phyloP scores from a whole-genome alignment of 2,797 vertebrate genomes.

The Sarcoramphus papa region DNA sequence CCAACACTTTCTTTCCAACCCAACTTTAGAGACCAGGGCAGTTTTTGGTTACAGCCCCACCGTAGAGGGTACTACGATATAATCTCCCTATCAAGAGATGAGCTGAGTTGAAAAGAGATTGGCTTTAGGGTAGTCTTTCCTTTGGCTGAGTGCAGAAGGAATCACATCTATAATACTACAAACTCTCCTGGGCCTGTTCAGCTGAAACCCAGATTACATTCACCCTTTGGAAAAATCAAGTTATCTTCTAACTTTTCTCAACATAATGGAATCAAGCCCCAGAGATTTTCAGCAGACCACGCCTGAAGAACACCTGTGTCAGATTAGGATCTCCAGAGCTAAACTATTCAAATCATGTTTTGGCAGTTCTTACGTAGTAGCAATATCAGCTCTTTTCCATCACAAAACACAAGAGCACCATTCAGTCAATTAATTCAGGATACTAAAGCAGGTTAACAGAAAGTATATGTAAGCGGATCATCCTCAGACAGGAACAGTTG shows the following conservation, averaged over 20 bases:
- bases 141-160: background rate
- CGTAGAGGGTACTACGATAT: background rate
- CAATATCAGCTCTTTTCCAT: background rate
- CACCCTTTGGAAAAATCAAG: background rate
- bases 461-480: background rate
- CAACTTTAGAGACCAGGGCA: background rate
- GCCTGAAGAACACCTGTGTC: background rate
- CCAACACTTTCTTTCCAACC: background rate
- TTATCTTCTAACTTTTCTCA: background rate
- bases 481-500: background rate
- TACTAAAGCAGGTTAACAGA: background rate
- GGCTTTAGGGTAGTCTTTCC: background rate
- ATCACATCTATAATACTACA: background rate
- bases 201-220: background rate
- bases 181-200: background rate
- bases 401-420: background rate
- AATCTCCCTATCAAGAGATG: background rate
- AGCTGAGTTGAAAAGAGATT: background rate
- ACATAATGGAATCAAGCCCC: background rate
- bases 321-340: background rate
- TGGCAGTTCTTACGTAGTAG: background rate
- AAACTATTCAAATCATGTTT: background rate
- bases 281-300: background rate
- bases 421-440: background rate
- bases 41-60: background rate